Conservation (phyloP, 2,888 invertebrate species). For the Chrysotoxum bicinctum region DNA sequence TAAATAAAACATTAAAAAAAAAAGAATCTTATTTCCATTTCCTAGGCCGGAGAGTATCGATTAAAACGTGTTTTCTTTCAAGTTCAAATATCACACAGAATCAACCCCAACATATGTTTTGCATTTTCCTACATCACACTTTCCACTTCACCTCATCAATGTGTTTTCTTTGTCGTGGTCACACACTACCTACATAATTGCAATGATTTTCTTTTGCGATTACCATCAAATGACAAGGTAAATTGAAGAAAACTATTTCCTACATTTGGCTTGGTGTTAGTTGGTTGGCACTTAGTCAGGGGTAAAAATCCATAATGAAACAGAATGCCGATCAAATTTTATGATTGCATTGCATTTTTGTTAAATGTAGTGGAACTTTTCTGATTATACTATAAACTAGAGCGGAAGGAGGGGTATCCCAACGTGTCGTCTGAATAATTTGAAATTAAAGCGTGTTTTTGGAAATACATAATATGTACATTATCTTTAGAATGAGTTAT, state of each 20-base stretch:
- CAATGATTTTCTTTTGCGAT: slow-evolving; percentile 32
- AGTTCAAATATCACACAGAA: slow-evolving; percentile 43
- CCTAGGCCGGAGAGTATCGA: slow-evolving; percentile 47
- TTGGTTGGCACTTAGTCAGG: too few species aligned
- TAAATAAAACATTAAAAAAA: background rate
- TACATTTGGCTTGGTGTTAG: background rate
- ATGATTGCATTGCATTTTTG: background rate
- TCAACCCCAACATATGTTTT: slow-evolving; percentile 34
- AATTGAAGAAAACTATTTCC: slow-evolving; percentile 21
- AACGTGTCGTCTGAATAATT: too few species aligned
- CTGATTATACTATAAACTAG: background rate
- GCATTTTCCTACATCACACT: background rate
- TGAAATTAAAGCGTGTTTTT: background rate
- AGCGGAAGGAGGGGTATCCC: background rate
- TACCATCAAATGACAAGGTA: slow-evolving; percentile 24
- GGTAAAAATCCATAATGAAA: slow-evolving; percentile 7
- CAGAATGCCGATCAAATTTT: background rate
- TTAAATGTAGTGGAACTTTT: background rate
- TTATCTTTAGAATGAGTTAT: background rate
- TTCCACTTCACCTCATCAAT: background rate
- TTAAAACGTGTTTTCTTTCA: slow-evolving; percentile 47
- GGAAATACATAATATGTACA: too few species aligned
- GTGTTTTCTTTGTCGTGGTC: slow-evolving; percentile 23
- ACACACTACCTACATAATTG: background rate
- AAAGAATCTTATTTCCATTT: background rate